phyloP scores from a whole-genome alignment of 2,797 vertebrate genomes.

The Alca torda region DNA sequence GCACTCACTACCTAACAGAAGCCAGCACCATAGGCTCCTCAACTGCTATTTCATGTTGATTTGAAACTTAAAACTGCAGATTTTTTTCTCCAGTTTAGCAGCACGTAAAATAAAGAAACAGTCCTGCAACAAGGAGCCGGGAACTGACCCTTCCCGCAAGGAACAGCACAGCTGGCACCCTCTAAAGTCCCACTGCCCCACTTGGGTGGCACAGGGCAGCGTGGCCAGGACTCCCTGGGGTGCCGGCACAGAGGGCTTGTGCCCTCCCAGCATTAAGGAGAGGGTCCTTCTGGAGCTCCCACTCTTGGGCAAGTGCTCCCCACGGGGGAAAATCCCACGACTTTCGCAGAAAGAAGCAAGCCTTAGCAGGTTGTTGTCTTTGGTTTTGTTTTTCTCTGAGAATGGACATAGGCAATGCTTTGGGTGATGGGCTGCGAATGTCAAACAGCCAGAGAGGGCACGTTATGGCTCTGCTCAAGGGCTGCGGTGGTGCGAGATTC shows the following conservation, averaged over 20 bases:
- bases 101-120: background rate
- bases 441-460: background rate
- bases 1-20: background rate
- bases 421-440: rapidly evolving
- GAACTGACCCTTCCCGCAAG: rapidly evolving
- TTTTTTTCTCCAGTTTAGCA: background rate
- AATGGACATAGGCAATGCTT: rapidly evolving
- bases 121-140: background rate
- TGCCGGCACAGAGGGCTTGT: rapidly evolving
- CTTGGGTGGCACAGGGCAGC: rapidly evolving
- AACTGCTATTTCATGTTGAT: background rate
- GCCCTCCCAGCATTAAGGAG: background rate
- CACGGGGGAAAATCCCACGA: rapidly evolving
- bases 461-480: rapidly evolving
- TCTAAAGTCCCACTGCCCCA: rapidly evolving
- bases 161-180: background rate
- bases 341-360: background rate
- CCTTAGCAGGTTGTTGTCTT: background rate
- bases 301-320: rapidly evolving
- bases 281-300: background rate
- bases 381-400: background rate
- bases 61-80: background rate
- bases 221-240: background rate
- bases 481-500: rapidly evolving
- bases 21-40: background rate